These are phyloP conservation scores for Brienomyrus longianalis DNA, from an alignment of 2,113 vertebrate species.

Conservation along the genomic window DNA sequence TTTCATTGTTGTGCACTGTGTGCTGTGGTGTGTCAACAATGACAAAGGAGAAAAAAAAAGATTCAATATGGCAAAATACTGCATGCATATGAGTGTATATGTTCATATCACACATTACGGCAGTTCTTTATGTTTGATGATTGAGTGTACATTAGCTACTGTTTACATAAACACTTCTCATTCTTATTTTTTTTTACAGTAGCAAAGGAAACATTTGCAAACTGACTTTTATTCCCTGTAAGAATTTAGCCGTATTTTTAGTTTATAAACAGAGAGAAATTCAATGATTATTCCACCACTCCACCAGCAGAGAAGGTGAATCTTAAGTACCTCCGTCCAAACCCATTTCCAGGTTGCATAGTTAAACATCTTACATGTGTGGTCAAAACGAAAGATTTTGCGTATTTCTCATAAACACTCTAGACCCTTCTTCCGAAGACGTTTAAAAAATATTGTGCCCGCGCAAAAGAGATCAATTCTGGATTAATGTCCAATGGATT, in stretches of 20 bases:
- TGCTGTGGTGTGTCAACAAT: no score
- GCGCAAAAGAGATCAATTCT: background rate
- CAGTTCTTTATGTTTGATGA: background rate
- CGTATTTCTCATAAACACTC: background rate
- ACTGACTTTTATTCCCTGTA: conserved; percentile 4
- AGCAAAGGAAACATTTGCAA: background rate
- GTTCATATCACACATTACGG: background rate
- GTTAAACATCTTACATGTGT: conserved; percentile 31
- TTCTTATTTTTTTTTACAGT: background rate
- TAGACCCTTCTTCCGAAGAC: background rate
- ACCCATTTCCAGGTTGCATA: conserved; percentile 47
- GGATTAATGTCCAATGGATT: background rate
- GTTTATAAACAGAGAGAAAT: conserved; percentile 3
- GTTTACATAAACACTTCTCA: background rate
- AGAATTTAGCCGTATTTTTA: conserved; percentile 25
- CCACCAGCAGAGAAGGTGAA: conserved; percentile 17
- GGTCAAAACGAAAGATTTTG: conserved; percentile 2
- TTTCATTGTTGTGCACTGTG: no score
- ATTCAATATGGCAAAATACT: background rate
- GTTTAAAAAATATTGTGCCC: background rate
- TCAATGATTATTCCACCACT: conserved; percentile 9
- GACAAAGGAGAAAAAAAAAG: no score
- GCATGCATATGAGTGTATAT: background rate
- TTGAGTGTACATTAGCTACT: background rate
- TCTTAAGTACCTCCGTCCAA: conserved; percentile 18